Conservation (phyloP, 2,888 invertebrate species). For the Latrodectus hesperus region DNA sequence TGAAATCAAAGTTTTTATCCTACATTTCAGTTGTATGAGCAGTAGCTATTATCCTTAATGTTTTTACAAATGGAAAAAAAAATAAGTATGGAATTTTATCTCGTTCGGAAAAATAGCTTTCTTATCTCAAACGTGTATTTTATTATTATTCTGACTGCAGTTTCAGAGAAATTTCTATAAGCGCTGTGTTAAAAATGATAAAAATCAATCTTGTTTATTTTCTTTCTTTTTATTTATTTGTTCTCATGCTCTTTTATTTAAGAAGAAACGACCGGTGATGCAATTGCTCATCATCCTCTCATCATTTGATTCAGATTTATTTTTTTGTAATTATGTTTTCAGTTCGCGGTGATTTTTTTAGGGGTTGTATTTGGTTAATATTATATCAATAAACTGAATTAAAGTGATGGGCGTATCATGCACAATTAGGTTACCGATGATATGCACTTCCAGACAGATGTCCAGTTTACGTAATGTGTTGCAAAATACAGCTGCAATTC, state of each 20-base stretch:
- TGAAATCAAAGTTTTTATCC: too few relatives aligned
- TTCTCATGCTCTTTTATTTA: background rate
- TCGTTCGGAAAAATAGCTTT: background rate
- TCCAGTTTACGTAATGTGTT: background rate
- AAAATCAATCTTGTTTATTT: background rate
- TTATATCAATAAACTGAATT: background rate
- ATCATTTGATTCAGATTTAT: background rate
- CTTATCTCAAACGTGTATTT: background rate
- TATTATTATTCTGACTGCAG: background rate
- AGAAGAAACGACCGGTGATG: background rate
- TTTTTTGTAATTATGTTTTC: background rate
- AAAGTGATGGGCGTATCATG: background rate
- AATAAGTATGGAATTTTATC: background rate
- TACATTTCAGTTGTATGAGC: too few relatives aligned
- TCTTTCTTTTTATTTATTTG: background rate
- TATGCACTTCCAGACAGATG: background rate
- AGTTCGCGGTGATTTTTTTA: background rate
- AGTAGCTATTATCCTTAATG: background rate
- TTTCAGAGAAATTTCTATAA: background rate
- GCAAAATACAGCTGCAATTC: background rate
- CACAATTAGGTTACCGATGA: constrained; percentile 1
- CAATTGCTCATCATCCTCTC: background rate
- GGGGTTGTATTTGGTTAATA: background rate
- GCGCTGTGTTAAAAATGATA: background rate
- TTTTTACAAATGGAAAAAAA: background rate